Conservation (phyloP, 2,888 invertebrate genomes). For the Brachycybe producta region DNA sequence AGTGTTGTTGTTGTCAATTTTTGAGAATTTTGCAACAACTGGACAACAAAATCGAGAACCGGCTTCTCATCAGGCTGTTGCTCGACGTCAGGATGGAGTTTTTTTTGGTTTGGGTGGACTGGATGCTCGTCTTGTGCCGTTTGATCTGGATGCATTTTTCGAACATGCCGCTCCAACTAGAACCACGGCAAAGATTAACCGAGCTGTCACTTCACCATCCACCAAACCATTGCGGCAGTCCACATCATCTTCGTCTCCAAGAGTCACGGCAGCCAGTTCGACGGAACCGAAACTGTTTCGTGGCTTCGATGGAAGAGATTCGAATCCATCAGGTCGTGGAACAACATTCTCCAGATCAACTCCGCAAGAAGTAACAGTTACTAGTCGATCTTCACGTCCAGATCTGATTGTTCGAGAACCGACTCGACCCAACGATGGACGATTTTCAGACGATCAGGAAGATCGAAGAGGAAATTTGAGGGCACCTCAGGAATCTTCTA, state of each 20-base stretch:
- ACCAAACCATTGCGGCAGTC: background rate
- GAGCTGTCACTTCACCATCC: too few relatives aligned
- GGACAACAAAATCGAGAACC: too few relatives aligned
- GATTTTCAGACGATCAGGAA: too few relatives aligned
- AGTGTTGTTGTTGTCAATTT: too few relatives aligned
- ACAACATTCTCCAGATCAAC: background rate
- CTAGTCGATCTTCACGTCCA: too few relatives aligned
- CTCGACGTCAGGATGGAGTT: constrained; percentile 13
- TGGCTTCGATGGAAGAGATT: background rate
- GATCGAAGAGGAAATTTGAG: too few relatives aligned
- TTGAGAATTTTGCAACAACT: too few relatives aligned
- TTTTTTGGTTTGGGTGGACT: constrained; percentile 14
- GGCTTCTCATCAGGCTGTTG: constrained; percentile 1
- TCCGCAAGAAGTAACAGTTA: too few relatives aligned
- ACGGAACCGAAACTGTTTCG: background rate
- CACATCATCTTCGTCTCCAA: background rate
- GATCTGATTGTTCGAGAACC: too few relatives aligned
- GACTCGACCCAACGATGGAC: too few relatives aligned
- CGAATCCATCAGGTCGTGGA: background rate
- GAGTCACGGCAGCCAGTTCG: background rate
- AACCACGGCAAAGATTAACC: constrained; percentile 3
- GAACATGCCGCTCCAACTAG: constrained; percentile 14
- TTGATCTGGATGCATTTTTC: constrained; percentile 16
- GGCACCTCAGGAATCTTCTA: too few relatives aligned
- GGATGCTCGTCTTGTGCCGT: constrained; percentile 11